These are phyloP conservation scores for Oreochromis niloticus DNA, from an alignment of 2,113 vertebrate genomes.

Conservation along the genomic window DNA sequence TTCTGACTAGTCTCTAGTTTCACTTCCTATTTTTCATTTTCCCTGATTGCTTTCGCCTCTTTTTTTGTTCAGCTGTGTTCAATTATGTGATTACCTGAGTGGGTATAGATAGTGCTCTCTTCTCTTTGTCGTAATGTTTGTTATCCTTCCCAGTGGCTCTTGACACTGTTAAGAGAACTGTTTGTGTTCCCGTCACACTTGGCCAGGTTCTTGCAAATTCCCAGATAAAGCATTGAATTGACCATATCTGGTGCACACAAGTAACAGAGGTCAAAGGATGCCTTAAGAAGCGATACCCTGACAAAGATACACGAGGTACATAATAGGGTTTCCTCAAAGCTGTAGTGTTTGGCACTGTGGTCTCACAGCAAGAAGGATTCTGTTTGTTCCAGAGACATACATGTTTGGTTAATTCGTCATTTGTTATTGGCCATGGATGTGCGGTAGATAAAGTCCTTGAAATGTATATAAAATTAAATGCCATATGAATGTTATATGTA, in stretches of 20 bases:
- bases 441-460: not conserved
- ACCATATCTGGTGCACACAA: not conserved
- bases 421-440: not conserved
- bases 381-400: not conserved
- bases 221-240: not conserved
- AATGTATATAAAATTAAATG: too few species aligned
- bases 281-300: not conserved
- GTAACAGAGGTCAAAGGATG: not conserved
- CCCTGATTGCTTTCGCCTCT: not conserved
- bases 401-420: not conserved
- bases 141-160: not conserved
- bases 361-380: not conserved
- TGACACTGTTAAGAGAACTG: not conserved
- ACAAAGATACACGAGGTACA: not conserved
- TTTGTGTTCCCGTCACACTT: fast-evolving
- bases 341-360: not conserved
- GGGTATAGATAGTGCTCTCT: not conserved
- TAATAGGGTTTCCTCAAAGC: not conserved
- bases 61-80: not conserved
- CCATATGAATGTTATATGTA: not conserved
- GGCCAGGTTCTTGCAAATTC: not conserved
- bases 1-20: not conserved
- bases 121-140: not conserved
- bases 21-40: not conserved
- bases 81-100: not conserved